Evolutionary conservation across 2,888 invertebrate genomes (phyloP).

Genomic region (Alentia gelatinosa): DNA sequence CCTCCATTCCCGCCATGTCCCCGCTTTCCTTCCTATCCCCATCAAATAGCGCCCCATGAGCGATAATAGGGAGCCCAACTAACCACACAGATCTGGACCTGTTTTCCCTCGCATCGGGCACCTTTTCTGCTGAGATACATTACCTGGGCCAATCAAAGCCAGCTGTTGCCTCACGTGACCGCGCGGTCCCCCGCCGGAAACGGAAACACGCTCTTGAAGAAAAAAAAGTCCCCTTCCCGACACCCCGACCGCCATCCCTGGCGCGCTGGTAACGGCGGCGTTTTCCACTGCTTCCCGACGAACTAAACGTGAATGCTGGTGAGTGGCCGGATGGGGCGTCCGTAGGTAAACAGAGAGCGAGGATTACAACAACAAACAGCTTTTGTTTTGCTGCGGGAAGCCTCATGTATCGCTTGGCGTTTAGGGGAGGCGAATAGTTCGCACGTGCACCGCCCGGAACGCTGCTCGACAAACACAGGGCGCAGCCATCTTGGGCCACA

Average conservation of each 20-base stretch:
- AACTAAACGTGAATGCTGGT: neutral
- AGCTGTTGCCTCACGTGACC: slow-evolving; percentile 16
- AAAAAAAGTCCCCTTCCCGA: neutral
- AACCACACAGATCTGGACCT: neutral
- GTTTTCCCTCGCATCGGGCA: neutral
- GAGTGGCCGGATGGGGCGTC: neutral
- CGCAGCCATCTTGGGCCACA: slow-evolving; percentile 35
- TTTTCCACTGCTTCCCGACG: neutral
- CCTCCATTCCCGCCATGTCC: neutral
- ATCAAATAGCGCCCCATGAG: neutral
- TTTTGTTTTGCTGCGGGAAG: slow-evolving; percentile 18
- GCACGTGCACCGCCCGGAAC: neutral
- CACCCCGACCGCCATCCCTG: neutral
- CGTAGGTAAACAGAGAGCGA: neutral
- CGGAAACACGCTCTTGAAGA: neutral
- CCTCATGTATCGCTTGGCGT: slow-evolving; percentile 20
- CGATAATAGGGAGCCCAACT: neutral
- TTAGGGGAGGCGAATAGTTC: neutral
- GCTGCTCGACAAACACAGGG: slow-evolving; percentile 10
- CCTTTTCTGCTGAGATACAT: neutral
- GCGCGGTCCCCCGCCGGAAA: neutral
- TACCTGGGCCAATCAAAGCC: slow-evolving; percentile 32
- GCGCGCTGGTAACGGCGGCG: neutral
- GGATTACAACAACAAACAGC: slow-evolving; percentile 16
- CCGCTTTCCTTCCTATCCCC: slow-evolving; percentile 1